Evolutionary conservation across 2,888 invertebrate genomes (phyloP).

Genomic region (Reticulitermes lucifugus): DNA sequence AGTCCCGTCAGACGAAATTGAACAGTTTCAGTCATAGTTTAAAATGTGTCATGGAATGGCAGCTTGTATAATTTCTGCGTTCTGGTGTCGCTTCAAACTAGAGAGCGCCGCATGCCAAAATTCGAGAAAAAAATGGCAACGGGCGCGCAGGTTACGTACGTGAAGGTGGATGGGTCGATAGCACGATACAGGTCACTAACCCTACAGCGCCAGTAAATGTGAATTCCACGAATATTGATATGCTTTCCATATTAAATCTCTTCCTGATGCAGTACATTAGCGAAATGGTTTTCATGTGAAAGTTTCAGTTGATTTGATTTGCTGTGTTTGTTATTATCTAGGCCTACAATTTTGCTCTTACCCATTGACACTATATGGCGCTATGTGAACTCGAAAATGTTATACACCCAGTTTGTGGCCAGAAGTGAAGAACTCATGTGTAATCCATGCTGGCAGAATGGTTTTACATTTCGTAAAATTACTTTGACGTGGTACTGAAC

Average conservation of each 20-base stretch:
- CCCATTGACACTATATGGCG: not conserved
- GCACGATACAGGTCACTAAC: not conserved
- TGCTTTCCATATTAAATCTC: not conserved
- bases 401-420: too few species aligned
- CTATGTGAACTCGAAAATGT: not conserved
- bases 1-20: too few species aligned
- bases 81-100: not conserved
- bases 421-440: too few species aligned
- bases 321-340: not conserved
- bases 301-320: not conserved
- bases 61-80: not conserved
- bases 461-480: too few species aligned
- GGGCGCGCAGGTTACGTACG: not conserved
- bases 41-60: not conserved
- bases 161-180: not conserved
- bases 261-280: not conserved
- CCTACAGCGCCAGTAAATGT: not conserved
- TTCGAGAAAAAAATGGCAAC: not conserved
- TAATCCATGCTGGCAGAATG: too few species aligned
- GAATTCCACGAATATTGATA: not conserved
- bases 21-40: too few species aligned
- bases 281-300: not conserved
- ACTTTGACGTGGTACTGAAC: too few species aligned
- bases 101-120: not conserved
- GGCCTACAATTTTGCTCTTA: not conserved